Base-by-base conservation (phyloP, 2,888 invertebrate species). In the Tinea pellionella region DNA sequence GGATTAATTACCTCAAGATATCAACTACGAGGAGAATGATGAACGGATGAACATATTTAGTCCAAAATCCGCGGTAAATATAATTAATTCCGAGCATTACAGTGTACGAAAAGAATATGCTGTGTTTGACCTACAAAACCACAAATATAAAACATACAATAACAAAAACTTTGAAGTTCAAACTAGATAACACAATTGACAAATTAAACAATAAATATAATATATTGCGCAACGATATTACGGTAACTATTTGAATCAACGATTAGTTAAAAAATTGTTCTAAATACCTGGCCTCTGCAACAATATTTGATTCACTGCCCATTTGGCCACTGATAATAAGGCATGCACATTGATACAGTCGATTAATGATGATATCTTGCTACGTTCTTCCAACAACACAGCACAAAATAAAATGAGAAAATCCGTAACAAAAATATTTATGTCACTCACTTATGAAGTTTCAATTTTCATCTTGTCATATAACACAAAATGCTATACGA, bases 231-330 rank as follows among this genome's bases (percentile, higher is more conserved):
- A 80, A 77, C 75, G 66, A 63, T 61, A 63, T 63, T 63, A 62
- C n/a, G 61, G 18, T 15, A 29, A 59, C 78, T 79, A 77, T 75
- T 65, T 63, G 59, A 63, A 63, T 63, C 62, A 62, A 64, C 61
- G 47, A 62, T 65, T 61, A 61, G 59, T 62, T 62, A 56, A 61
- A 63, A 60, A 41, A 55, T 63, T 24, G 55, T 3, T 29, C n/a
- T 55, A 15, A 8, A 58, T 71, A 86, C 85, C 83, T 80, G 80
- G 81, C 71, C 71, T 76, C 74, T 65, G 77, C 69, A 61, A 75
- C 69, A 63, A 78, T 64, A 65, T 78, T 77, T 67, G 82, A 67
- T 80, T 85, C 81, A 77, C 77, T 84, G 75, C 75, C 85, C 86
- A 86, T 86, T 80, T 80, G 81, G 68, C 66, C 71, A 71, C 71